Percentiles rank a stretch among this genome's conserved stretches.
Conservation (phyloP, 2,888 invertebrate genomes). For the Acanthosoma haemorrhoidale region DNA sequence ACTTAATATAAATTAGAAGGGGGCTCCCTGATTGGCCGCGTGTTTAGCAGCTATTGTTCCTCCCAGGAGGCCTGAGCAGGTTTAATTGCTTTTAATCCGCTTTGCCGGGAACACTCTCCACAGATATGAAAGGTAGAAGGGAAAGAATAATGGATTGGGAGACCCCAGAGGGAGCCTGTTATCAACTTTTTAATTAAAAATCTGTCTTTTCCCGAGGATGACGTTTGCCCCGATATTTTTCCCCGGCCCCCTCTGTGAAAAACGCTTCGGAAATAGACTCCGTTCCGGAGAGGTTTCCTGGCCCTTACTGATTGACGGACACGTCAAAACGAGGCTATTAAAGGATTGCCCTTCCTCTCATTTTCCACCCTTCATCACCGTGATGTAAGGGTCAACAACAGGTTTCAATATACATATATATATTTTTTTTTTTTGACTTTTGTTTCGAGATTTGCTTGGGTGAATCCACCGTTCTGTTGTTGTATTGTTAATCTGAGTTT, state of each 20-base stretch:
- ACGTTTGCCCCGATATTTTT: constrained; percentile 37
- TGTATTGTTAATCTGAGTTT: too few relatives aligned
- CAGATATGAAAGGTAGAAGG: constrained; percentile 32
- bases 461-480: too few relatives aligned
- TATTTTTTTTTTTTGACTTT: too few relatives aligned
- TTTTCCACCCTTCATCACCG: constrained; percentile 2
- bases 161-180: constrained; percentile 22
- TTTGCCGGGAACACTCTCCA: constrained; percentile 26
- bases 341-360: constrained; percentile 1
- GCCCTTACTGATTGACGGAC: constrained; percentile 20
- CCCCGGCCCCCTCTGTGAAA: not conserved
- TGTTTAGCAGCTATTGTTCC: constrained; percentile 34
- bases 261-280: constrained; percentile 20
- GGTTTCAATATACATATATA: constrained; percentile 5
- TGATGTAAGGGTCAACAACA: constrained; percentile 6
- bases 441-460: too few relatives aligned
- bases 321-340: constrained; percentile 21
- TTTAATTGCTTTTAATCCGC: constrained; percentile 39
- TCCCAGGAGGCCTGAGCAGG: not conserved
- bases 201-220: constrained; percentile 38
- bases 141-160: constrained; percentile 32
- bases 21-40: not conserved
- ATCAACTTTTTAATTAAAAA: constrained; percentile 40
- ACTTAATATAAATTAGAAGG: constrained; percentile 21
- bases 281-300: not conserved